Evolutionary conservation across 2,888 invertebrate genomes (phyloP).

Genomic region (Syrista parreyssii): DNA sequence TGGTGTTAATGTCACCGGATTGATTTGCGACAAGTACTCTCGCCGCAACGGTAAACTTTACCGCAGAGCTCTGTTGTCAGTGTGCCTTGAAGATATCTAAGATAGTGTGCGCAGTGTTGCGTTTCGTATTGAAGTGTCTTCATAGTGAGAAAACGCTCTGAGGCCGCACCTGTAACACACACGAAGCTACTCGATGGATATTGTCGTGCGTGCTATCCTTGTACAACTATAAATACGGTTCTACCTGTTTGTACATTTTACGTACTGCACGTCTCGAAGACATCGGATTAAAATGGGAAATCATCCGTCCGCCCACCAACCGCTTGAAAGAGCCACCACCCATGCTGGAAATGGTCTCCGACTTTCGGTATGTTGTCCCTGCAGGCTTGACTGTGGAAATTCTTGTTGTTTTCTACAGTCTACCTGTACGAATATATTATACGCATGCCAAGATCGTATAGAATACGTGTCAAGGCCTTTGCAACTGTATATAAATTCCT

Average conservation of each 20-base stretch:
- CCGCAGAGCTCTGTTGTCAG: not conserved
- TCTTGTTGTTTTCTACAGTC: not conserved
- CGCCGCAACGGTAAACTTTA: not conserved
- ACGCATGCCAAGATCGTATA: not conserved
- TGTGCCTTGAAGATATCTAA: not conserved
- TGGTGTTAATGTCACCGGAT: not conserved
- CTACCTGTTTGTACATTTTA: constrained; percentile 17
- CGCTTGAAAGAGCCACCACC: constrained; percentile 75
- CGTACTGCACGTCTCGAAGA: constrained; percentile 50
- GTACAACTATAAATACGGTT: constrained; percentile 32
- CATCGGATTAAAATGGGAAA: constrained; percentile 76
- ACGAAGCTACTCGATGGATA: constrained; percentile 25
- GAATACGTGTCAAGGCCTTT: not conserved
- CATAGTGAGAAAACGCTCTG: not conserved
- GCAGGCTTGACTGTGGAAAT: not conserved
- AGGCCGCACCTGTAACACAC: constrained; percentile 2
- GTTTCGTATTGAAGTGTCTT: not conserved
- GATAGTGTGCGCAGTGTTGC: not conserved
- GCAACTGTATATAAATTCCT: not conserved
- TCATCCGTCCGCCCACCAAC: constrained; percentile 86
- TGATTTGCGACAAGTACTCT: not conserved
- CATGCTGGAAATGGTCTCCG: constrained; percentile 61
- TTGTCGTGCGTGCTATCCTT: constrained; percentile 17
- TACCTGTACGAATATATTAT: not conserved
- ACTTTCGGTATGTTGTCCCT: constrained; percentile 56